Evolutionary conservation across 2,797 vertebrate species (phyloP), one percentile per base, ranked within the genome.

Genomic region (Halcyon leucocephala): DNA sequence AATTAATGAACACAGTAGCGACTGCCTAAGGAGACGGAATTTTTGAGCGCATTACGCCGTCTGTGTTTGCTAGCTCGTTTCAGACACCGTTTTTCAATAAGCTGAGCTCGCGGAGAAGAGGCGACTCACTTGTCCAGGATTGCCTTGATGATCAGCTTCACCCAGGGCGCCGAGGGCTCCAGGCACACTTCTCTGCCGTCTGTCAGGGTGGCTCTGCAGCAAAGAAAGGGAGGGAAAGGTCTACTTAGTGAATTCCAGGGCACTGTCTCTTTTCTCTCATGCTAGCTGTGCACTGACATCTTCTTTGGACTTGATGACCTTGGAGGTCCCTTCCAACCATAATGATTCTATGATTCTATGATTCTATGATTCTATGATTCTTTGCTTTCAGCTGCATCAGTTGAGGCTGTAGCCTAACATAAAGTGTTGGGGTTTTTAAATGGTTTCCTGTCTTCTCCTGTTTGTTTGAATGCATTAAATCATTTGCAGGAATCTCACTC

Each of bases 71-170:
- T 26, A 25, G 6, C 26, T 42, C 37, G 7, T 18, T 60, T 65
- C 14, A 71, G 79, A 51, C 16, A 15, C 35, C 0, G 0, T 1
- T 15, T 73, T 71, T 62, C 9, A 7, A 42, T 71, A 54, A 69
- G 48, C 35, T 1, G 0, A 54, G 62, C 41, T 39, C 26, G 7
- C 2, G 28, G 42, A 35, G 46, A 19, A 39, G 11, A 25, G 25
- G 14, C 16, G 1, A 95, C 96, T 88, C 96, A 98, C 98, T 97
- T 97, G 74, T 96, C 83, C 85, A 98, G 70, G 37, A 97, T 95
- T 18, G 89, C 89, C 65, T 97, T 93, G 64, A 98, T 74, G 79
- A 96, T 46, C 62, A 81, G 51, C 93, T 94, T 98, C 78, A 98
- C 80, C 96, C 96, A 65, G 29, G 96, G 88, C 37, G 95, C 97